A percentile compares a stretch with the other conserved stretches of the same genome.
Evolutionary conservation across 2,888 invertebrate genomes (phyloP).

Genomic region (Cylloceria caligata): DNA sequence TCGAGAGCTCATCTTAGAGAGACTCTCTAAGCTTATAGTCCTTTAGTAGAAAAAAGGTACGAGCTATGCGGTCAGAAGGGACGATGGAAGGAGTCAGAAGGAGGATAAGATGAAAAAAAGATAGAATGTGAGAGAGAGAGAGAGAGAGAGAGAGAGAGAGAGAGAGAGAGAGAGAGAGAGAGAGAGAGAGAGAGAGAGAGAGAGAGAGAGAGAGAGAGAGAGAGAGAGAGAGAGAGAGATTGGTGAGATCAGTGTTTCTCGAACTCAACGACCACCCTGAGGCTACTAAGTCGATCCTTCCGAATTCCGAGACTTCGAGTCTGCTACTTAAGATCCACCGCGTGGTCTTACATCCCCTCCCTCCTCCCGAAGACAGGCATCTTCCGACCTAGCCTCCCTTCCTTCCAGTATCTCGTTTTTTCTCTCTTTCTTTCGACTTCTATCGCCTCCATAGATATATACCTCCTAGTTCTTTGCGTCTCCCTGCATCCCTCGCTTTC

Average conservation of each 20-base stretch:
- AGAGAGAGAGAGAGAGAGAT: no score
- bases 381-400: constrained; percentile 49
- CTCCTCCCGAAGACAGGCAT: constrained; percentile 28
- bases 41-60: not conserved
- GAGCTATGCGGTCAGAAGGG: not conserved
- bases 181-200: no score
- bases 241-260: constrained; percentile 65
- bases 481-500: constrained; percentile 60
- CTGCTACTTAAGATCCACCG: constrained; percentile 41
- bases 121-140: constrained; percentile 32
- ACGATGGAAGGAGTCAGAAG: not conserved
- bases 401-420: constrained; percentile 21
- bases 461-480: not conserved
- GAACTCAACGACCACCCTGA: constrained; percentile 70
- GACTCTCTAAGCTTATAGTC: constrained; percentile 18
- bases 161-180: no score
- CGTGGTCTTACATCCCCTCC: constrained; percentile 48
- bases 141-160: constrained; percentile 49
- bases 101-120: constrained; percentile 11
- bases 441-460: constrained; percentile 3
- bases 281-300: constrained; percentile 68
- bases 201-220: no score
- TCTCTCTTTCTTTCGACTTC: constrained; percentile 25
- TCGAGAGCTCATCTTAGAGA: constrained; percentile 16
- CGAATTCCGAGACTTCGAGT: constrained; percentile 55